phyloP scores from a whole-genome alignment of 2,113 vertebrate species.

The Syngnathus scovelli region DNA sequence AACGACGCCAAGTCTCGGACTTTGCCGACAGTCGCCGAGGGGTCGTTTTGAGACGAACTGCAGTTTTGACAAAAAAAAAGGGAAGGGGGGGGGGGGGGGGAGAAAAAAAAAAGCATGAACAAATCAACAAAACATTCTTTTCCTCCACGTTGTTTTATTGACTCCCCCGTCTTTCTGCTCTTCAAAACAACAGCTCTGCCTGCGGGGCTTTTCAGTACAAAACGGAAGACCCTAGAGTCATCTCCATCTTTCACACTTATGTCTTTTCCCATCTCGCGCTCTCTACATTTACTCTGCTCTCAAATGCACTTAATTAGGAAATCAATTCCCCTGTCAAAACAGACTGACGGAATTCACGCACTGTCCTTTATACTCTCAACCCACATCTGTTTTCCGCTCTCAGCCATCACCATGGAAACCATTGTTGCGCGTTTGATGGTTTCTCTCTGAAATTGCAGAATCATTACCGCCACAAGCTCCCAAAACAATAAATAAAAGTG shows the following conservation, averaged over 20 bases:
- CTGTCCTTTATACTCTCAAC: slow-evolving; percentile 35
- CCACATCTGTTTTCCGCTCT: slow-evolving; percentile 42
- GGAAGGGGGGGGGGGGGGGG: background rate
- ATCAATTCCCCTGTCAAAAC: slow-evolving; percentile 50
- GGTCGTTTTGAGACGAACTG: slow-evolving; percentile 69
- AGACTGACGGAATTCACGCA: slow-evolving; percentile 38
- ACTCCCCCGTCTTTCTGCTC: slow-evolving; percentile 30
- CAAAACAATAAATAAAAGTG: slow-evolving; percentile 35
- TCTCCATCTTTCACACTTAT: slow-evolving; percentile 29
- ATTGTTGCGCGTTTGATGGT: slow-evolving; percentile 44
- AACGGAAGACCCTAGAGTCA: slow-evolving; percentile 40
- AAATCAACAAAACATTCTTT: slow-evolving; percentile 28
- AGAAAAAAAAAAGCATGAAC: background rate
- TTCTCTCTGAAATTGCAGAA: slow-evolving; percentile 43
- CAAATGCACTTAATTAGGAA: slow-evolving; percentile 55
- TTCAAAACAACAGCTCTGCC: slow-evolving; percentile 38
- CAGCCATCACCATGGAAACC: slow-evolving; percentile 55
- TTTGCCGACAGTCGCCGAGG: slow-evolving; percentile 73
- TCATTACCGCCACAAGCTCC: slow-evolving; percentile 17
- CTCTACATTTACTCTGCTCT: slow-evolving; percentile 41
- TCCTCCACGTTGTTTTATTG: slow-evolving; percentile 12
- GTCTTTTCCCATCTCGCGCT: slow-evolving; percentile 43
- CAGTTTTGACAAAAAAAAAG: slow-evolving; percentile 6
- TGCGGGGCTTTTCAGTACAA: slow-evolving; percentile 29
- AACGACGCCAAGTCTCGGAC: slow-evolving; percentile 84